Percentiles rank a stretch among this genome's conserved stretches.
These are phyloP conservation scores for Gallinago stenura DNA, from an alignment of 2,797 vertebrate genomes.

Conservation along the genomic window DNA sequence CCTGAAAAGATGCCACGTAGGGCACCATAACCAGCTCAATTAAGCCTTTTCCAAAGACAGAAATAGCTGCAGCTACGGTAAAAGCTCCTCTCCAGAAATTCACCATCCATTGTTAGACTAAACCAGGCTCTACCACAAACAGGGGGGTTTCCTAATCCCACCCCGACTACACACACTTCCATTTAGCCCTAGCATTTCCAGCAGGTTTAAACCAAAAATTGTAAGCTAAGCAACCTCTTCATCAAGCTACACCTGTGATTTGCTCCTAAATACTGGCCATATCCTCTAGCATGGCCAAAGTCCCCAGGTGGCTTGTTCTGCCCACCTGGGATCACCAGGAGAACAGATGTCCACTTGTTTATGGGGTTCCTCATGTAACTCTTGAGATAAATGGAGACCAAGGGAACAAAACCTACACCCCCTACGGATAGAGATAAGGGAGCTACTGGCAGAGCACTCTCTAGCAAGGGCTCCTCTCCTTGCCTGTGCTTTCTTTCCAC, in stretches of 20 bases:
- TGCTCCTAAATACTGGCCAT: background rate
- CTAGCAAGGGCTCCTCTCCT: background rate
- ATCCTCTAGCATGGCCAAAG: background rate
- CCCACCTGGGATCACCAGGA: background rate
- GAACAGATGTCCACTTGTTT: background rate
- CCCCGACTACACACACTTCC: fast-evolving
- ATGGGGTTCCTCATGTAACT: background rate
- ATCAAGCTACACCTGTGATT: fast-evolving
- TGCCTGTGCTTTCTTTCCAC: background rate
- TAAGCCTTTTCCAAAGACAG: background rate
- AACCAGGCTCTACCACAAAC: background rate
- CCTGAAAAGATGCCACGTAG: fast-evolving
- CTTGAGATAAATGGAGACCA: background rate
- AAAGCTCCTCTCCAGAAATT: background rate
- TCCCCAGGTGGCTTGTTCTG: background rate
- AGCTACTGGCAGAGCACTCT: background rate
- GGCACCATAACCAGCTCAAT: background rate
- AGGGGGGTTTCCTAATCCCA: background rate
- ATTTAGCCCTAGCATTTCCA: background rate
- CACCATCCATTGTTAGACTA: background rate
- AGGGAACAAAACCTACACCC: background rate
- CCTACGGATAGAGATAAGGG: background rate
- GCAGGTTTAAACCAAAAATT: background rate
- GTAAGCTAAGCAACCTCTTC: background rate
- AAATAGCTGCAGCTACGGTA: background rate